Evolutionary conservation across 1,140 invertebrate species (phyloP), one percentile per base, ranked within the genome.

Genomic region (Acromyrmex heyeri): DNA sequence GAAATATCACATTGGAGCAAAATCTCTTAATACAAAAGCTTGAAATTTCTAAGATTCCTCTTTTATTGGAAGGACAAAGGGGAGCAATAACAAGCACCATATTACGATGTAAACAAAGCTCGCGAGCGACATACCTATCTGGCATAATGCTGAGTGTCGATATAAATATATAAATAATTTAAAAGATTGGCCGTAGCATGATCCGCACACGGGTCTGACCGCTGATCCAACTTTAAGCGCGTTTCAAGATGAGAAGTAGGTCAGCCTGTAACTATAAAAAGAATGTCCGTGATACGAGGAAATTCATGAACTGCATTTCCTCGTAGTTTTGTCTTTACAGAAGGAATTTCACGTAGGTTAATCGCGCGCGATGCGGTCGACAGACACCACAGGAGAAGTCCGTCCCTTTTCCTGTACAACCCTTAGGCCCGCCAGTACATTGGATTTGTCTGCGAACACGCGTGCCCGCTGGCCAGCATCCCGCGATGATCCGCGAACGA

Each of bases 231-330:
- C 91, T 92, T 38, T 34, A 10, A 73, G 89, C 89, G 87, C 86
- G 82, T 86, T 89, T 88, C 75, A 86, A 73, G 64, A 83, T 81
- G 67, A 88, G 83, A 95, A 94, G 85, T 92, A 94, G 94, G 94
- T 94, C 93, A 93, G 89, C 79, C 85, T 69, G 86, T 93, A 67
- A 67, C 94, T 95, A 95, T 94, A 94, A 95, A 94, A 95, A 95
- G 94, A 94, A 94, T 91, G 91, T 89, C 90, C 91, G 92, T 91
- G 82, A 88, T 89, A 88, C 85, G 79, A 90, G 88, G 87, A 77
- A 78, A 65, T 59, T 57, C 75, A 79, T 89, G 69, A 92, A 59
- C 69, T 57, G 86, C 79, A 81, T 79, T 86, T 76, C 34, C 55
- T 86, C 6, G 8, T 27, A 73, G 89, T 85, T 30, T 90, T 85